Conservation (phyloP, 2,113 vertebrate species). For the Pedetes capensis region DNA sequence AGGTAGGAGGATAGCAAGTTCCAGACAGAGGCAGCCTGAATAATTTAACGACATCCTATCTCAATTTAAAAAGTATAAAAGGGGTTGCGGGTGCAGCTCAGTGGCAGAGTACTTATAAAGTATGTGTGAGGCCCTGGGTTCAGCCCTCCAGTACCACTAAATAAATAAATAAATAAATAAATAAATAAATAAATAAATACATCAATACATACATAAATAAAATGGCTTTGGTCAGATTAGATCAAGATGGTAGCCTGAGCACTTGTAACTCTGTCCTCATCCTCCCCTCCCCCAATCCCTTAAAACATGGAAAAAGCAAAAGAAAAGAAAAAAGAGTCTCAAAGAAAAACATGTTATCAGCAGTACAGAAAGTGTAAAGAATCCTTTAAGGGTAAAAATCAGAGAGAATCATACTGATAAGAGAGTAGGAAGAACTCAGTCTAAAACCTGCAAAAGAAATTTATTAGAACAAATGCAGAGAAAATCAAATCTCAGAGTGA, state of each 20-base stretch:
- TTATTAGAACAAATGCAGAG: neutral
- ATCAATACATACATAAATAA: too few species aligned
- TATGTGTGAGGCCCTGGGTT: too few species aligned
- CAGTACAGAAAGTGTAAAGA: constrained; percentile 39
- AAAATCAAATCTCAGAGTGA: constrained; percentile 43
- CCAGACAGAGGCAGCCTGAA: too few species aligned
- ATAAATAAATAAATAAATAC: too few species aligned
- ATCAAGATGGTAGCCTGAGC: neutral
- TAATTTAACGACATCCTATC: too few species aligned
- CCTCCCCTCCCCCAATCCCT: neutral
- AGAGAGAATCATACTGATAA: neutral
- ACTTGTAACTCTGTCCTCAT: neutral
- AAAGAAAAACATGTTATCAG: neutral
- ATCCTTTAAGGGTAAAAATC: constrained; percentile 11
- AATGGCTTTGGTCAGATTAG: constrained; percentile 42
- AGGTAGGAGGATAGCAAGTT: too few species aligned
- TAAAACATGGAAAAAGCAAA: constrained; percentile 33
- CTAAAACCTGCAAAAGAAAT: constrained; percentile 23
- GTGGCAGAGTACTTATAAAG: too few species aligned
- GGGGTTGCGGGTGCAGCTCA: too few species aligned
- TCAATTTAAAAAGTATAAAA: too few species aligned
- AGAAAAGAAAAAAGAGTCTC: constrained; percentile 17
- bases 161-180: too few species aligned
- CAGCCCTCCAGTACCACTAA: too few species aligned
- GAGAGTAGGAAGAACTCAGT: neutral